These are phyloP conservation scores for Choreutis nemorana DNA, from an alignment of 2,888 invertebrate genomes.

Conservation along the genomic window DNA sequence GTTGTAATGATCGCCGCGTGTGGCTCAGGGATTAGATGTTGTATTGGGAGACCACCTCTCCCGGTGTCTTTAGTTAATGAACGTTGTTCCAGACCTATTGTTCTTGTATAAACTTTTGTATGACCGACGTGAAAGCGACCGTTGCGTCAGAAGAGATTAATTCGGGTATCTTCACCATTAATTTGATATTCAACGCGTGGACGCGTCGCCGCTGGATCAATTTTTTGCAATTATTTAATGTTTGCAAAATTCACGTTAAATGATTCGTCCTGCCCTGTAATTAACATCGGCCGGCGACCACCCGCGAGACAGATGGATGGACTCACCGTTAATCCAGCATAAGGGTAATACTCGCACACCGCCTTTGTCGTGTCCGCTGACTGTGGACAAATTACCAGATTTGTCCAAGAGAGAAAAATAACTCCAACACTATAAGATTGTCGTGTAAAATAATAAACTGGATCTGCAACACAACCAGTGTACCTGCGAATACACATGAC, in stretches of 20 bases:
- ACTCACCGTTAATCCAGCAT: slow-evolving; percentile 37
- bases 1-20: slow-evolving; percentile 63
- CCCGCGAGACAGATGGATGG: slow-evolving; percentile 47
- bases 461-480: no score
- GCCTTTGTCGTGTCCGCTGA: slow-evolving; percentile 33
- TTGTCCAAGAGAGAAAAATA: no score
- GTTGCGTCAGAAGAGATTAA: slow-evolving; percentile 12
- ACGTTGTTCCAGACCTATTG: slow-evolving; percentile 47
- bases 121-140: neutral
- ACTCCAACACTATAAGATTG: no score
- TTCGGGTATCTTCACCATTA: slow-evolving; percentile 31
- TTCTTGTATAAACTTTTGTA: slow-evolving; percentile 20
- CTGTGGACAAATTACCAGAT: slow-evolving; percentile 47
- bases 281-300: slow-evolving; percentile 54
- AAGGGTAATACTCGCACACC: slow-evolving; percentile 44
- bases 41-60: slow-evolving; percentile 30
- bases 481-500: no score
- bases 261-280: slow-evolving; percentile 54
- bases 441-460: no score
- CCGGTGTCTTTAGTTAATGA: slow-evolving; percentile 39
- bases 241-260: slow-evolving; percentile 58
- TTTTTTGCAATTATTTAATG: slow-evolving; percentile 53
- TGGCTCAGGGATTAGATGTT: slow-evolving; percentile 59
- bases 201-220: slow-evolving; percentile 43
- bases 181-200: slow-evolving; percentile 52